phyloP scores from a whole-genome alignment of 2,888 invertebrate genomes.

The Theretra japonica region DNA sequence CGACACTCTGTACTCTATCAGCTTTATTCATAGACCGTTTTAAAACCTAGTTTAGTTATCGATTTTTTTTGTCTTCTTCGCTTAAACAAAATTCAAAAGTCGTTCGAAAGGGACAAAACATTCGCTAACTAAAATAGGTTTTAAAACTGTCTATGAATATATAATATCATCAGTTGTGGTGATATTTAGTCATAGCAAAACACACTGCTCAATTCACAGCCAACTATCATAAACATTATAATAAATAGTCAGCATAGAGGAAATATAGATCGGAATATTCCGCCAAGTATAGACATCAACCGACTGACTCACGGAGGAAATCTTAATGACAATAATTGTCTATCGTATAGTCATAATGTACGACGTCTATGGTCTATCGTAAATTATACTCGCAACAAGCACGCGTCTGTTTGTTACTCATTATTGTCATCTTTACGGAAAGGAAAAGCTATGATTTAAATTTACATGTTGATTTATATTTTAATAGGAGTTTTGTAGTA shows the following conservation, averaged over 20 bases:
- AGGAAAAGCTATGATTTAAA: neutral
- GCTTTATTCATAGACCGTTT: too few species aligned
- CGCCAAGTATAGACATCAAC: constrained; percentile 6
- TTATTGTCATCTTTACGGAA: neutral
- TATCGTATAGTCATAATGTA: neutral
- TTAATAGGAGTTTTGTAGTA: too few species aligned
- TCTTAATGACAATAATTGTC: constrained; percentile 21
- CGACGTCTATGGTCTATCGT: neutral
- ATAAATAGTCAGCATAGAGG: neutral
- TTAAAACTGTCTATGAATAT: too few species aligned
- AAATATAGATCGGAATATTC: constrained; percentile 12
- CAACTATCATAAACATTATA: neutral
- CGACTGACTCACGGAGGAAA: constrained; percentile 11
- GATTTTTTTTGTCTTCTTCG: too few species aligned
- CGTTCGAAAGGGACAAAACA: too few species aligned
- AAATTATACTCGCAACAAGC: neutral
- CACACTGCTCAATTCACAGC: neutral
- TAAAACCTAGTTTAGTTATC: too few species aligned
- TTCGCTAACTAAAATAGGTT: too few species aligned
- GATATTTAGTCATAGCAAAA: neutral
- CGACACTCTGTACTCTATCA: too few species aligned
- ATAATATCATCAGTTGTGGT: neutral
- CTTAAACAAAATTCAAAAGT: too few species aligned
- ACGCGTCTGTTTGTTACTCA: neutral
- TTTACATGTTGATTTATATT: too few species aligned